Percentiles rank a stretch among this genome's conserved stretches.
Evolutionary conservation across 2,797 vertebrate genomes (phyloP).

Genomic region (Serranus cabrilla): DNA sequence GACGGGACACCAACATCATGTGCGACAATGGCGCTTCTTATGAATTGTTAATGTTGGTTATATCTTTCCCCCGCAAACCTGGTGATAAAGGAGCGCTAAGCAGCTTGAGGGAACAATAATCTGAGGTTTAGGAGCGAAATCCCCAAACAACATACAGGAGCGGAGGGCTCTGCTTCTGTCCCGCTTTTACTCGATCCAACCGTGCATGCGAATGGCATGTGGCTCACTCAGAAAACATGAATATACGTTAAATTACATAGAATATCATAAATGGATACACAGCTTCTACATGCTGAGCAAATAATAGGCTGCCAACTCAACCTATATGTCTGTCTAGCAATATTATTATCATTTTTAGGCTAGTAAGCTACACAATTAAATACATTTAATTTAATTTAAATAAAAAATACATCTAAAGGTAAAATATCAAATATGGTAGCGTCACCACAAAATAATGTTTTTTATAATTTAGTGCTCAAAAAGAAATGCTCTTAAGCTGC

Average conservation of each 20-base stretch:
- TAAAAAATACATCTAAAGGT: not conserved
- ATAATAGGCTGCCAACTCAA: not conserved
- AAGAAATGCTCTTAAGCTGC: not conserved
- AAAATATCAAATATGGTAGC: not conserved
- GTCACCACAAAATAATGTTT: not conserved
- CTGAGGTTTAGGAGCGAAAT: constrained; percentile 80
- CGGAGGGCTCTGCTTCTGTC: constrained; percentile 34
- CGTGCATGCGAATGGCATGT: constrained; percentile 12
- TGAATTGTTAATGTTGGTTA: constrained; percentile 80
- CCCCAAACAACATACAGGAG: constrained; percentile 68
- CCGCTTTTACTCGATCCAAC: constrained; percentile 22
- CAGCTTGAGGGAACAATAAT: constrained; percentile 82
- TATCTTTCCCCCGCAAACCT: constrained; percentile 77
- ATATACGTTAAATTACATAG: not conserved
- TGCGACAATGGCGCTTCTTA: constrained; percentile 76
- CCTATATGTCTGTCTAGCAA: not conserved
- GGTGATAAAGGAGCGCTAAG: constrained; percentile 79
- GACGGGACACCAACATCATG: constrained; percentile 64
- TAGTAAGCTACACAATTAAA: not conserved
- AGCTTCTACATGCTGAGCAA: not conserved
- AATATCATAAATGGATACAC: not conserved
- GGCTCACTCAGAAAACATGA: constrained; percentile 14
- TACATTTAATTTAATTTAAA: not conserved
- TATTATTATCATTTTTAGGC: not conserved
- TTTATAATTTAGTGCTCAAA: not conserved